Evolutionary conservation across 1,140 invertebrate species (phyloP).

Genomic region (Trachymyrmex septentrionalis): DNA sequence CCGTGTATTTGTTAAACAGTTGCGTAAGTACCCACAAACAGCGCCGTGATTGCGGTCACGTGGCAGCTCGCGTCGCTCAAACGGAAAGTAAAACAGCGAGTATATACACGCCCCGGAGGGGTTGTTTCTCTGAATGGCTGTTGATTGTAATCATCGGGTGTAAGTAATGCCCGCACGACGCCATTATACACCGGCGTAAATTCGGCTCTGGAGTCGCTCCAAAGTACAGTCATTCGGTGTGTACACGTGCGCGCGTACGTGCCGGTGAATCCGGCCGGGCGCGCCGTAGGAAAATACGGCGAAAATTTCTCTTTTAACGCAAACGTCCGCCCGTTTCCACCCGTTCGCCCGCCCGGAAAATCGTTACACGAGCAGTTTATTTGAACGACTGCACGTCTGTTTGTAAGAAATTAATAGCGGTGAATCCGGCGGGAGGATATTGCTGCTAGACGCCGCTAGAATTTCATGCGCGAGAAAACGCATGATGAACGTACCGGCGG

Average conservation of each 20-base stretch:
- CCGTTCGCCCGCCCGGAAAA: slow-evolving; percentile 46
- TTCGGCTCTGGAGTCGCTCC: slow-evolving; percentile 55
- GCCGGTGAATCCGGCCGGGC: slow-evolving; percentile 25
- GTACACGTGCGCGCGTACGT: slow-evolving; percentile 23
- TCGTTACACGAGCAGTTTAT: slow-evolving; percentile 60
- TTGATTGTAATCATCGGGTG: slow-evolving; percentile 86
- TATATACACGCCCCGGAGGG: slow-evolving; percentile 77
- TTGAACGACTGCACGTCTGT: slow-evolving; percentile 44
- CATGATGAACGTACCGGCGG: not conserved
- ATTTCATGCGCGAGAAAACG: slow-evolving; percentile 41
- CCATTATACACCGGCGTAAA: slow-evolving; percentile 62
- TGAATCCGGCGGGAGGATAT: slow-evolving; percentile 27
- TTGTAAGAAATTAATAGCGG: slow-evolving; percentile 59
- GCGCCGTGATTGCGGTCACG: slow-evolving; percentile 85
- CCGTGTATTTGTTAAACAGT: slow-evolving; percentile 82
- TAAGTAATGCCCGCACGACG: slow-evolving; percentile 83
- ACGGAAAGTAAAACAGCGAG: slow-evolving; percentile 83
- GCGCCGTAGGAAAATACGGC: slow-evolving; percentile 55
- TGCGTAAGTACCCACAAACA: slow-evolving; percentile 84
- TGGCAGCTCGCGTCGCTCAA: slow-evolving; percentile 83
- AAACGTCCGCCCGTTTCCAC: slow-evolving; percentile 27
- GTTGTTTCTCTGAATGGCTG: slow-evolving; percentile 85
- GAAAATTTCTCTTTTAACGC: slow-evolving; percentile 60
- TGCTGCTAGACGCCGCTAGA: slow-evolving; percentile 18
- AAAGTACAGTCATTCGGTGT: slow-evolving; percentile 49